Percentiles rank a stretch among this genome's conserved stretches.
Conservation (phyloP, 1,140 invertebrate species). For the Lepidurus apus region DNA sequence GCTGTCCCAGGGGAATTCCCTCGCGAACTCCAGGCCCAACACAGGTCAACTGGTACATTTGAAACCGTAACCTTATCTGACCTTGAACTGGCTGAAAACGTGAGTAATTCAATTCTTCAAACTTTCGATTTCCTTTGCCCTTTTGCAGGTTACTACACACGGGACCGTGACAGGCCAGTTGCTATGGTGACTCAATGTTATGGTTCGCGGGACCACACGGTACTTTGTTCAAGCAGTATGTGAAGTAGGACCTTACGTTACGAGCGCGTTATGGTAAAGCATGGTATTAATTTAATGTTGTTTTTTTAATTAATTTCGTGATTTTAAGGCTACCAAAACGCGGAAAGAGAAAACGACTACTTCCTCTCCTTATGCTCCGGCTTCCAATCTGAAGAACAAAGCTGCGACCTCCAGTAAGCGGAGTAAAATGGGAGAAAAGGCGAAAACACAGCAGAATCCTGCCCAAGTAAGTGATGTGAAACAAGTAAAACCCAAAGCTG, state of each 20-base stretch:
- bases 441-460: background rate
- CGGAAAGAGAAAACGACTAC: background rate
- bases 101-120: background rate
- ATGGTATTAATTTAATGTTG: too few relatives aligned
- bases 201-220: background rate
- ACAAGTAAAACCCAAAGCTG: background rate
- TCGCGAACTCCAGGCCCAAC: background rate
- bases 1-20: background rate
- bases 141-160: background rate
- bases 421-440: background rate
- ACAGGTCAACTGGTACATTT: background rate
- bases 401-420: background rate
- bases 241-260: too few relatives aligned
- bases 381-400: background rate
- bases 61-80: conserved; percentile 8
- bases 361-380: background rate
- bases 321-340: background rate
- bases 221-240: background rate
- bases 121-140: background rate
- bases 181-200: conserved; percentile 6
- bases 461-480: background rate
- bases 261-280: too few relatives aligned
- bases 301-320: background rate
- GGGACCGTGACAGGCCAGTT: background rate
- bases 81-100: background rate